A percentile compares a stretch with the other conserved stretches of the same genome.
Conservation (phyloP, 2,888 invertebrate species). For the Sylvicola fuscatus region DNA sequence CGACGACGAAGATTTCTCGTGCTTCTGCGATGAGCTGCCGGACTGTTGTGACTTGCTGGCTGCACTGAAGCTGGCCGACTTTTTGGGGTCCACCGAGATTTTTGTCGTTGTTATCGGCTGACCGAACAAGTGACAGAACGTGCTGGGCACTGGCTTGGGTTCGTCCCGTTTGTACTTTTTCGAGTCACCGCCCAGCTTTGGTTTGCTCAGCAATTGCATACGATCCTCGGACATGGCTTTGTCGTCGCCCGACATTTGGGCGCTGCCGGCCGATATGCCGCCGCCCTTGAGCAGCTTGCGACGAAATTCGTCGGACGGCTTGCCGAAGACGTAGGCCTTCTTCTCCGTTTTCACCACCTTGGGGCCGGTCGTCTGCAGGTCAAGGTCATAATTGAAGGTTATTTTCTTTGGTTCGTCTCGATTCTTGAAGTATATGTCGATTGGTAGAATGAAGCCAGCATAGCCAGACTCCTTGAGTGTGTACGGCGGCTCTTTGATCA, state of each 20-base stretch:
- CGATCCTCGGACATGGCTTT: constrained; percentile 23
- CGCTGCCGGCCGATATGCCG: constrained; percentile 31
- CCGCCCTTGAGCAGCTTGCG: constrained; percentile 76
- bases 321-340: constrained; percentile 68
- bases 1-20: background rate
- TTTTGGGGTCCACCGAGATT: constrained; percentile 40
- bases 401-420: constrained; percentile 80
- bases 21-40: constrained; percentile 2
- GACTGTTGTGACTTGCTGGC: constrained; percentile 8
- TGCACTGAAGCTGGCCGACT: constrained; percentile 28
- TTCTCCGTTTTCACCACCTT: constrained; percentile 47
- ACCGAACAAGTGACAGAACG: constrained; percentile 67
- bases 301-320: constrained; percentile 75
- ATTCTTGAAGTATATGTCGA: constrained; percentile 75
- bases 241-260: background rate
- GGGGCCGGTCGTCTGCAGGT: constrained; percentile 54
- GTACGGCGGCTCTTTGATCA: constrained; percentile 80
- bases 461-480: constrained; percentile 84
- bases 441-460: constrained; percentile 77
- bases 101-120: constrained; percentile 56
- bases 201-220: constrained; percentile 43
- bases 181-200: constrained; percentile 30
- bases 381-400: constrained; percentile 65
- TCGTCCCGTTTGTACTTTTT: constrained; percentile 35
- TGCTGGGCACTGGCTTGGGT: constrained; percentile 33